Evolutionary conservation across 2,113 vertebrate species (phyloP), one percentile per base, ranked within the genome.

Genomic region (Phaethornis superciliosus): DNA sequence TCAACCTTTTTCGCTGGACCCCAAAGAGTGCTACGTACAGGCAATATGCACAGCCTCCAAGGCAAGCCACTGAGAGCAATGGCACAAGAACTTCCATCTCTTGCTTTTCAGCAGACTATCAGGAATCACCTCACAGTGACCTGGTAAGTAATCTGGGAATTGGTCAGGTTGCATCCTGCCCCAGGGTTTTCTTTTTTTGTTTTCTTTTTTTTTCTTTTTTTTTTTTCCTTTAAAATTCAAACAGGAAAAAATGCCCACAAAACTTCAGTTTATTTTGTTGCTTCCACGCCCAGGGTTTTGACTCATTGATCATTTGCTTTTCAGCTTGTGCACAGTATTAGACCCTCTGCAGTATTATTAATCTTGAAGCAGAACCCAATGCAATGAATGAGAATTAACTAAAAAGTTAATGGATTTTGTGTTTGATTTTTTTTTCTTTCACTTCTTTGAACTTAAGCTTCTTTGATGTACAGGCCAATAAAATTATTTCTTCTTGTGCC

Each of bases 1-100:
- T 99, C 97, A 99, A 96, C 96, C 98, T 99, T 49, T 99, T 99
- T 93, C 99, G 99, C 96, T 99, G 99, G 99, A 99, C 98, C 4
- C 99, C 99, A 0, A 99, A 99, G 96, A 99, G 99, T 22, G 98
- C 99, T 28, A 99, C 99, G 0, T 99, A 98, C 90, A 92, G 99
- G 60, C 99, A 99, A 10, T 99, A 99, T 1, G 99, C 99, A 21
- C 99, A 99, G 62, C 98, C 98, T 2, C 96, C 98, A 1, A 99
- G 98, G 75, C 94, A 93, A 17, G 3, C 80, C 21, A 14, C 90
- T 1, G 97, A 98, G 0, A 90, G 93, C 84, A 97, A 87, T 2
- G 47, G 95, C 60, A n/a, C 98, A 6, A 96, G 98, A 19, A 97
- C 96, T 94, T 91, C 98, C 0, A 26, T 96, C 23, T 93, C 98